phyloP scores from a whole-genome alignment of 2,113 vertebrate species.

The Aleadryas rufinucha region DNA sequence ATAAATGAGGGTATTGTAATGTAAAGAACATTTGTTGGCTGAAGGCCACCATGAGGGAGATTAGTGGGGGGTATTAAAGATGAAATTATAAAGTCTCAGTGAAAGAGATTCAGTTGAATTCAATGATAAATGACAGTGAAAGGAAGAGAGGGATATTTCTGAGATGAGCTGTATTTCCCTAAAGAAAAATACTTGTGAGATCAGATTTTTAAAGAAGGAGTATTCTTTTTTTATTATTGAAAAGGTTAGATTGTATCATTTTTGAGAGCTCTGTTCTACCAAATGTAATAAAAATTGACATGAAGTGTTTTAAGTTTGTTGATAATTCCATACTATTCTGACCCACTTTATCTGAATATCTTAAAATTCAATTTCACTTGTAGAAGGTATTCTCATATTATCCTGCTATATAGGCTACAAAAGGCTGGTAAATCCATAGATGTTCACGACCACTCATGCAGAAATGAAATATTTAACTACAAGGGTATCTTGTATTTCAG shows the following conservation, averaged over 20 bases:
- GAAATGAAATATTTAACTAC: conserved; percentile 79
- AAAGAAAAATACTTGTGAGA: conserved; percentile 59
- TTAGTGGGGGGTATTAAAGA: conserved; percentile 66
- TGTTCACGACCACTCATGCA: conserved; percentile 67
- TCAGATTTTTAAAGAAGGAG: conserved; percentile 54
- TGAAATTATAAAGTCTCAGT: conserved; percentile 67
- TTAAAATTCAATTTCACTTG: conserved; percentile 70
- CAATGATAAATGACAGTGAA: conserved; percentile 54
- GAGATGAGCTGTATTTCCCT: conserved; percentile 57
- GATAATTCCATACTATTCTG: conserved; percentile 66
- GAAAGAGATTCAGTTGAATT: conserved; percentile 64
- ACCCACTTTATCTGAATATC: conserved; percentile 70
- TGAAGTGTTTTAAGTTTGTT: conserved; percentile 71
- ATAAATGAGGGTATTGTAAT: conserved; percentile 61
- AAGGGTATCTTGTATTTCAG: conserved; percentile 70
- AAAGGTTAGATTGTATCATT: conserved; percentile 65
- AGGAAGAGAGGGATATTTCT: conserved; percentile 55
- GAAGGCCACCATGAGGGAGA: conserved; percentile 65
- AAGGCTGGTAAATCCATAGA: conserved; percentile 69
- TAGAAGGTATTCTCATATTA: conserved; percentile 65
- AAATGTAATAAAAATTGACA: conserved; percentile 69
- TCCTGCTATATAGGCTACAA: conserved; percentile 58
- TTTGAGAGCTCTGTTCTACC: conserved; percentile 60
- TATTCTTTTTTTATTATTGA: conserved; percentile 56
- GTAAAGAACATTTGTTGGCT: conserved; percentile 65